phyloP scores from a whole-genome alignment of 37 sponge, comb jelly and placozoan species.

The Axinella damicornis region DNA sequence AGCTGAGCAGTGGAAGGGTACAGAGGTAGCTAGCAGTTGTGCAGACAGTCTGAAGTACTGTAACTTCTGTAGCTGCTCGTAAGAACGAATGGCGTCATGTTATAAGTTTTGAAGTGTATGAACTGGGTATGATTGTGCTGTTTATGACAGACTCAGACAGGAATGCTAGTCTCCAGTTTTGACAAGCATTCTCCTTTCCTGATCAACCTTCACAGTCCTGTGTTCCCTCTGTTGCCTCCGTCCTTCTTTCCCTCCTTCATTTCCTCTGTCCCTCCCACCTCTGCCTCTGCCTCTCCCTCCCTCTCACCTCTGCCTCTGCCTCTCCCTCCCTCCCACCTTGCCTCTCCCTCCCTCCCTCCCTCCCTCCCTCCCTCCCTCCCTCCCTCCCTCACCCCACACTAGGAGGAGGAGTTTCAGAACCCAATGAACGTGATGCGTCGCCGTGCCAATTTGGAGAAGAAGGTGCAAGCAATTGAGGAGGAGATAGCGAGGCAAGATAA shows the following conservation, averaged over 20 bases:
- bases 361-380: neutral
- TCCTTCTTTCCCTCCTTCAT: neutral
- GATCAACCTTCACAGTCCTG: too few species aligned
- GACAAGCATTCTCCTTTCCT: too few species aligned
- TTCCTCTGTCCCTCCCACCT: neutral
- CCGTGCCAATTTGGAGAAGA: constrained; percentile 58
- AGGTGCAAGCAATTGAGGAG: constrained; percentile 60
- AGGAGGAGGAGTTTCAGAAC: constrained; percentile 75
- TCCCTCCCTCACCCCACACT: neutral
- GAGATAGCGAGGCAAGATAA: constrained; percentile 70
- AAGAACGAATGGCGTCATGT: too few species aligned
- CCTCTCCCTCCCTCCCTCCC: neutral
- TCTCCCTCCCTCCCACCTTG: neutral
- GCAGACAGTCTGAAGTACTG: too few species aligned
- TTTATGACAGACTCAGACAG: too few species aligned
- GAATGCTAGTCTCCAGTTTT: too few species aligned
- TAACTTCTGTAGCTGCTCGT: too few species aligned
- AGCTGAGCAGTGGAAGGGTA: too few species aligned
- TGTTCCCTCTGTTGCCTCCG: neutral
- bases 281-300: neutral
- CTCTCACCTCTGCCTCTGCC: neutral
- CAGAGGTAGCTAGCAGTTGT: too few species aligned
- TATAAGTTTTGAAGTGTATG: too few species aligned
- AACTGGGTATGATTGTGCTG: too few species aligned
- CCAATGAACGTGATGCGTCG: constrained; percentile 57